Conservation (phyloP, 2,113 vertebrate genomes). For the Grammomys dolichurus region DNA sequence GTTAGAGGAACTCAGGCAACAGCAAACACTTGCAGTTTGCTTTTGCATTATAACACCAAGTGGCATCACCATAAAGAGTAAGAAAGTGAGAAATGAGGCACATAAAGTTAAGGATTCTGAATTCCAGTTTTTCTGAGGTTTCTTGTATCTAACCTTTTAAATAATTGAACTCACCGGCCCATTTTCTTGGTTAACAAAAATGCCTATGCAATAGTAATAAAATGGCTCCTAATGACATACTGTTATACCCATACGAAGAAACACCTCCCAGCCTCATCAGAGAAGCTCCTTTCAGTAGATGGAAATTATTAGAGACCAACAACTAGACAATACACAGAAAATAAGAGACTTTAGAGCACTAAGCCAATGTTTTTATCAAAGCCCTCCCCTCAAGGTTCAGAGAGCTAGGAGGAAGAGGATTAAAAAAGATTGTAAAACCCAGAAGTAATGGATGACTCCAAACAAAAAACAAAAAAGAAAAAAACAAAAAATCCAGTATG, state of each 20-base stretch:
- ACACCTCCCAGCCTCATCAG: background rate
- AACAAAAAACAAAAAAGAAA: background rate
- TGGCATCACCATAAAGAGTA: background rate
- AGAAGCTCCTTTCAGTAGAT: too few species aligned
- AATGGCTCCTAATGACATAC: background rate
- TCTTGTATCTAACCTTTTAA: background rate
- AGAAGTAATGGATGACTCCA: too few species aligned
- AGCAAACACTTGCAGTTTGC: constrained; percentile 5
- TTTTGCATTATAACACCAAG: background rate
- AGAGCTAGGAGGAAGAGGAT: background rate
- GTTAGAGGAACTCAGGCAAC: background rate
- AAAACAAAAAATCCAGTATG: too few species aligned
- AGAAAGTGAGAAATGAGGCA: background rate
- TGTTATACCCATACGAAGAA: too few species aligned
- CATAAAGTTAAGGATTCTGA: background rate
- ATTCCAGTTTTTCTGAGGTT: background rate
- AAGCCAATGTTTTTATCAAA: background rate
- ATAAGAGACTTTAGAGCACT: background rate
- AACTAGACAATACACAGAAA: background rate
- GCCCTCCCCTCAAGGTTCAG: background rate
- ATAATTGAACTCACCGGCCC: background rate
- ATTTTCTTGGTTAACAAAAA: background rate
- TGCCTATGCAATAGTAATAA: background rate
- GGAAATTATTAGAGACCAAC: background rate
- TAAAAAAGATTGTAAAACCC: background rate